Conservation (phyloP, 1,140 invertebrate genomes). For the Drosophila neocordata region DNA sequence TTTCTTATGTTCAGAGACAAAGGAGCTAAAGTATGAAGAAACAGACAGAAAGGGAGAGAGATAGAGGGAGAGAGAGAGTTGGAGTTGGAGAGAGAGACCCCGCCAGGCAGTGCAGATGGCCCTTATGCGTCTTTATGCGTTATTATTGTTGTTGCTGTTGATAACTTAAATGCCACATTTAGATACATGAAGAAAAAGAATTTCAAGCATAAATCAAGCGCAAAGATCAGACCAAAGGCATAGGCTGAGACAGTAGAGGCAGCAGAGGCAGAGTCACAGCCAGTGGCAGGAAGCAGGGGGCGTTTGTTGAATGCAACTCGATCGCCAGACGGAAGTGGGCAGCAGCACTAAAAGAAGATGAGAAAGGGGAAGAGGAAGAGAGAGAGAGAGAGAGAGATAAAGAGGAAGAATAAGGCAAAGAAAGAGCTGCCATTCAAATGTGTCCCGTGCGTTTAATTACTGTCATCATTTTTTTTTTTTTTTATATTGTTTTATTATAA, state of each 20-base stretch:
- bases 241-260: no score
- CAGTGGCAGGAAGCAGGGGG: constrained; percentile 70
- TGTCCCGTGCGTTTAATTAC: constrained; percentile 75
- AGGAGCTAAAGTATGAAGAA: constrained; percentile 28
- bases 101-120: constrained; percentile 69
- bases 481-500: constrained; percentile 8
- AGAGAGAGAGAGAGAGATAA: no score
- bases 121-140: constrained; percentile 16
- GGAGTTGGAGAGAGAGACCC: constrained; percentile 28
- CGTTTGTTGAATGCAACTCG: constrained; percentile 64
- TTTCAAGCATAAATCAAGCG: constrained; percentile 75
- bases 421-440: constrained; percentile 53
- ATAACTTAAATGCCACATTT: constrained; percentile 80
- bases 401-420: constrained; percentile 27
- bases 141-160: constrained; percentile 58
- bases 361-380: no score
- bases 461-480: constrained; percentile 65
- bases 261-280: no score
- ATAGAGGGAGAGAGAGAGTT: constrained; percentile 18
- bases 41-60: constrained; percentile 6
- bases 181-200: constrained; percentile 64
- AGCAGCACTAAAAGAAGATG: no score
- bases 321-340: constrained; percentile 43
- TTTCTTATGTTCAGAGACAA: constrained; percentile 37
- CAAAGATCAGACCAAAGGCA: constrained; percentile 29